These are phyloP conservation scores for Egretta garzetta DNA, from an alignment of 2,113 vertebrate genomes.

Conservation along the genomic window DNA sequence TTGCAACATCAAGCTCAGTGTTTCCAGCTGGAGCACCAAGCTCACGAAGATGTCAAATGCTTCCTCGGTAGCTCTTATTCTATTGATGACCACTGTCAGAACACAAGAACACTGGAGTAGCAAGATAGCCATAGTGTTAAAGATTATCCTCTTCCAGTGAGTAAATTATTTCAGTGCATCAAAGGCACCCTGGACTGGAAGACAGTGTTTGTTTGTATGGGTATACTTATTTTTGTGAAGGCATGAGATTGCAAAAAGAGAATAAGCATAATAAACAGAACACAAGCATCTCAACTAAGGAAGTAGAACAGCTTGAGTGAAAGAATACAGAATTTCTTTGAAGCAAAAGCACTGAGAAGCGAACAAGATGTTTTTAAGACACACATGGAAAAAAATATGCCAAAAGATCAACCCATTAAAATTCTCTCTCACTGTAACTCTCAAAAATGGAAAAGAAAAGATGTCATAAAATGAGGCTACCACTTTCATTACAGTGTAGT, in stretches of 20 bases:
- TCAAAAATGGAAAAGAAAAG: not conserved
- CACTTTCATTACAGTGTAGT: not conserved
- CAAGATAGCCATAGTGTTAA: not conserved
- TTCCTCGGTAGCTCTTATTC: not conserved
- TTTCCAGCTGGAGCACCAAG: not conserved
- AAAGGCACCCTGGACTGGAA: not conserved
- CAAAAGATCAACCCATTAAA: not conserved
- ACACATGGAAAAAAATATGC: not conserved
- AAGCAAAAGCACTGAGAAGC: not conserved
- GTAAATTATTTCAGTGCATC: not conserved
- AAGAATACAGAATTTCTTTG: not conserved
- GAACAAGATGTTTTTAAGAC: not conserved
- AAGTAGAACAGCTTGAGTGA: not conserved
- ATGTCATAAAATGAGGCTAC: not conserved
- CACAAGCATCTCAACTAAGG: not conserved
- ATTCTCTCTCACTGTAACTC: not conserved
- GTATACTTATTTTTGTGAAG: not conserved
- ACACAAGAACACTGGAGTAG: not conserved
- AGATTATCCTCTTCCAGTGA: not conserved
- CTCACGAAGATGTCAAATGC: not conserved
- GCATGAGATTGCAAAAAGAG: not conserved
- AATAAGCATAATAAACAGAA: conserved; percentile 3
- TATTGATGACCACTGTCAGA: not conserved
- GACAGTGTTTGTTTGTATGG: not conserved
- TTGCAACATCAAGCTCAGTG: not conserved